Evolutionary conservation across 2,113 vertebrate genomes (phyloP), one percentile per base, ranked within the genome.

Genomic region (Phycodurus eques): DNA sequence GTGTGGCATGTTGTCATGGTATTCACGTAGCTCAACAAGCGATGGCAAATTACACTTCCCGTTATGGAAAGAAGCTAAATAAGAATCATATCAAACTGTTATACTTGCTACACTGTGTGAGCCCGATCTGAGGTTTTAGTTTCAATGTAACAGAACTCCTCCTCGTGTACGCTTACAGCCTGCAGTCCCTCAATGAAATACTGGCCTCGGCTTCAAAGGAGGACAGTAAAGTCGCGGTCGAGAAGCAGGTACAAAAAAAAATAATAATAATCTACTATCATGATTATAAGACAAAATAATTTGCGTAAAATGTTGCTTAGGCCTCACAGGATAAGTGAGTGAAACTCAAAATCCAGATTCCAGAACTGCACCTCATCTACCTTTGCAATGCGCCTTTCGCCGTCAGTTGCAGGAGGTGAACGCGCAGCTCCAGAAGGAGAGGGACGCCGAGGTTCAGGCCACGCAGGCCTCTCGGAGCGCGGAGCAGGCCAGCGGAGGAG

Each of bases 101-200:
- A 8, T 44, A 27, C 27, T 27, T 27, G 27, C 27, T 27, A 27
- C 27, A 27, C 27, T 27, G 27, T 27, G 1, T 27, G 27, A 27
- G 27, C 27, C 27, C 27, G 27, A 27, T 27, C 27, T 27, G 27
- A 1, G 17, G 49, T 7, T 22, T 54, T 10, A 8, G 53, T 14
- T 8, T 8, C 49, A 27, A 8, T 53, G 1, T 8, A 27, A 31
- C 43, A 49, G 12, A 44, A 9, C 12, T 47, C 31, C 17, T 56
- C 1, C 9, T 56, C 4, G 20, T 64, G 19, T 83, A 71, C 14
- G 70, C 87, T 91, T 90, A 75, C 88, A 99, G 98, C 86, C 91
- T 99, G 84, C 98, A 99, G 92, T 94, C 93, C 71, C 92, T 99
- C 83, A 99, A 99, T 89, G 96, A 99, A 89, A 87, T 90, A 81